Conservation (phyloP, 2,888 invertebrate species). For the Oscheius sp. region DNA sequence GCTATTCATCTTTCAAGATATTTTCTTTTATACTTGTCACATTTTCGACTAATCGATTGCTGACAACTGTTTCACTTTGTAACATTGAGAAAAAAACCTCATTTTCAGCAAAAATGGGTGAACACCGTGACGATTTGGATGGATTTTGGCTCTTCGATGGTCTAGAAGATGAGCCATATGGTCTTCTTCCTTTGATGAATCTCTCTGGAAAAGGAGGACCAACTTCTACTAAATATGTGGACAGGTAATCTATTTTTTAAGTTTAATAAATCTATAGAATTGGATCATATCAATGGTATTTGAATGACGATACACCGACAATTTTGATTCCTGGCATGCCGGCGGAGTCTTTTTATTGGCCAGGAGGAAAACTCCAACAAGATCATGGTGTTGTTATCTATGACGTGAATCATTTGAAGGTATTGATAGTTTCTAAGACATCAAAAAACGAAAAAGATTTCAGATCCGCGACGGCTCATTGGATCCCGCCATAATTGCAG, state of each 20-base stretch:
- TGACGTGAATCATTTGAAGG: conserved; percentile 68
- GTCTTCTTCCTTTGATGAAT: conserved; percentile 67
- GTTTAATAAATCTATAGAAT: conserved; percentile 38
- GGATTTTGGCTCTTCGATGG: conserved; percentile 70
- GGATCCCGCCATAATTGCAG: conserved; percentile 67
- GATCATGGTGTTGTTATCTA: conserved; percentile 69
- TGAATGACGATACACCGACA: conserved; percentile 66
- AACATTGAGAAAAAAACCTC: no score
- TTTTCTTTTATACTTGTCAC: no score
- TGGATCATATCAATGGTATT: conserved; percentile 69
- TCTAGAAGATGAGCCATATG: conserved; percentile 68
- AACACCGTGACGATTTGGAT: conserved; percentile 35
- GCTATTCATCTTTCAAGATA: no score
- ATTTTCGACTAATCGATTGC: no score
- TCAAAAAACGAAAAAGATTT: background rate
- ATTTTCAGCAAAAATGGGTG: conserved; percentile 10
- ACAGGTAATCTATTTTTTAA: conserved; percentile 36
- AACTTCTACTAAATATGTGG: conserved; percentile 67
- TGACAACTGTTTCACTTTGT: no score
- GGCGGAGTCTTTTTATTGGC: conserved; percentile 65
- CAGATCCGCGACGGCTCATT: conserved; percentile 61
- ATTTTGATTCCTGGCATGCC: conserved; percentile 68
- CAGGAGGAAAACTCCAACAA: conserved; percentile 65
- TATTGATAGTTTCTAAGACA: background rate
- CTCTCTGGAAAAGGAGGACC: conserved; percentile 66